These are phyloP conservation scores for Pelodiscus sinensis DNA, from an alignment of 2,113 vertebrate species.

Conservation along the genomic window DNA sequence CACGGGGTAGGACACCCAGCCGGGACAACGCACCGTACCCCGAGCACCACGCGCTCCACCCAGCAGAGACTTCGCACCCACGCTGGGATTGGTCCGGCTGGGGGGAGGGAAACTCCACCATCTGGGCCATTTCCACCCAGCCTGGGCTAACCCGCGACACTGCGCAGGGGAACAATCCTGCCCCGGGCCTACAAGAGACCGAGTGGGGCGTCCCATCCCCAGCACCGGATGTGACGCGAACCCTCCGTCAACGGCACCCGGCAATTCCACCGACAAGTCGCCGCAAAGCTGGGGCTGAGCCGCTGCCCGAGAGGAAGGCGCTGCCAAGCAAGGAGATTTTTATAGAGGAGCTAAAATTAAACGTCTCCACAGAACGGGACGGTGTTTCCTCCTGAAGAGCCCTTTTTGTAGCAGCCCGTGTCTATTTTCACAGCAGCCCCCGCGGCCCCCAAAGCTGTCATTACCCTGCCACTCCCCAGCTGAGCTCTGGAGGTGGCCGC, in stretches of 20 bases:
- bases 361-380: neutral
- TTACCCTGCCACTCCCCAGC: neutral
- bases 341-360: neutral
- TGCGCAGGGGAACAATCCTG: neutral
- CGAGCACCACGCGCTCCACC: fast-evolving
- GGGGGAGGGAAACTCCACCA: neutral
- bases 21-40: fast-evolving
- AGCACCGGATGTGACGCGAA: neutral
- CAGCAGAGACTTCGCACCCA: neutral
- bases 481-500: fast-evolving
- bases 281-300: neutral
- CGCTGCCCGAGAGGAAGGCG: neutral
- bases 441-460: neutral
- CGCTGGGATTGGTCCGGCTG: fast-evolving
- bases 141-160: neutral
- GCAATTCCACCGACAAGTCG: neutral
- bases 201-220: neutral
- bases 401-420: neutral
- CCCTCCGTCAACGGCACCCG: fast-evolving
- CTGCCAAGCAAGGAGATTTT: fast-evolving
- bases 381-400: fast-evolving
- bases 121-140: neutral
- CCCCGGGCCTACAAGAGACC: neutral
- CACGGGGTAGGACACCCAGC: fast-evolving
- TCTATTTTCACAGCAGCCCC: neutral